phyloP scores from a whole-genome alignment of 2,797 vertebrate genomes.

The Helarctos malayanus region DNA sequence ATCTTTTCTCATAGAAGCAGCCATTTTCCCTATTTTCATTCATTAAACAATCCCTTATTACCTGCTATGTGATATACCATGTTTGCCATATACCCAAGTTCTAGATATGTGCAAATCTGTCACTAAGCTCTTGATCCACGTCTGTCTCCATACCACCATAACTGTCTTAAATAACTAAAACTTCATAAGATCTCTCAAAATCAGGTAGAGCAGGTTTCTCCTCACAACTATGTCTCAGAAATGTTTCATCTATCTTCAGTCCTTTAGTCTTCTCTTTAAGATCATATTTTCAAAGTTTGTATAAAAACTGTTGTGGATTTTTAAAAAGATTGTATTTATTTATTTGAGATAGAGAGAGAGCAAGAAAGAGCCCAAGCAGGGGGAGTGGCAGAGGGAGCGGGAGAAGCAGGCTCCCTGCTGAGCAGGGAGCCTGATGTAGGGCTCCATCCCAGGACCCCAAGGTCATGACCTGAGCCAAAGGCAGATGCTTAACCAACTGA shows the following conservation, averaged over 20 bases:
- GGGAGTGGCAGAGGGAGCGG: neutral
- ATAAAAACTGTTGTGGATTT: neutral
- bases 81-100: neutral
- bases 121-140: neutral
- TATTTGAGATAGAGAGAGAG: neutral
- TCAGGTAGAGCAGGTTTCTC: neutral
- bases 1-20: neutral
- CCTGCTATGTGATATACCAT: neutral
- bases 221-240: neutral
- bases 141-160: neutral
- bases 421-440: too few relatives aligned
- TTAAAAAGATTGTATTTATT: neutral
- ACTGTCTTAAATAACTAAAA: neutral
- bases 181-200: neutral
- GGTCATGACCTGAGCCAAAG: neutral
- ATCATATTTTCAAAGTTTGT: neutral
- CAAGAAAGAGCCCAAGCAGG: too few relatives aligned
- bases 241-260: neutral
- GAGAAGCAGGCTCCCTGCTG: too few relatives aligned
- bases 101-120: neutral
- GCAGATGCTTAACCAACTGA: neutral
- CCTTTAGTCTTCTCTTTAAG: neutral
- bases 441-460: too few relatives aligned
- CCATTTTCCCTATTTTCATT: neutral
- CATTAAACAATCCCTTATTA: neutral